These are phyloP conservation scores for Toxotes chatareus DNA, from an alignment of 2,113 vertebrate species.

Conservation along the genomic window DNA sequence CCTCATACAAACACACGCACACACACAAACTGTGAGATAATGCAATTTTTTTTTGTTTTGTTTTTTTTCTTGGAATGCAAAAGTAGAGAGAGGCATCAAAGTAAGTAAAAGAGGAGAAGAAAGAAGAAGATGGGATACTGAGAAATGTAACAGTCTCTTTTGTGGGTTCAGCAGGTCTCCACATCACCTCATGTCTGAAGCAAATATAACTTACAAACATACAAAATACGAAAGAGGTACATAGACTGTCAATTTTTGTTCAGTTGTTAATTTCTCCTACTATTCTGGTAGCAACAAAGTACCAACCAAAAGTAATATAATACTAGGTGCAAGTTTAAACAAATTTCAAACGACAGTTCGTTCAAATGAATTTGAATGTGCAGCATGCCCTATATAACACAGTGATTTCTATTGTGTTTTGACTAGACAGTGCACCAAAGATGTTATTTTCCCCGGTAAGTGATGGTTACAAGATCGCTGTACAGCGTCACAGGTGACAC, in stretches of 20 bases:
- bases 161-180: neutral
- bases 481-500: neutral
- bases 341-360: too few species aligned
- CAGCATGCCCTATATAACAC: too few species aligned
- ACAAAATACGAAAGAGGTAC: too few species aligned
- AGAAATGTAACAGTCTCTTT: neutral
- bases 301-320: too few species aligned
- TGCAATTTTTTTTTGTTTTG: too few species aligned
- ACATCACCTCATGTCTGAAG: neutral
- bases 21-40: too few species aligned
- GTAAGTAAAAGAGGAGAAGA: neutral
- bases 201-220: neutral
- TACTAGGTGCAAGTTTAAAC: too few species aligned
- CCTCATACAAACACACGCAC: too few species aligned
- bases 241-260: too few species aligned
- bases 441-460: slow-evolving; percentile 16
- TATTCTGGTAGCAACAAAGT: neutral
- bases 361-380: too few species aligned
- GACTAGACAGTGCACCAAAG: neutral
- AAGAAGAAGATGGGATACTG: too few species aligned
- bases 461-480: slow-evolving; percentile 3
- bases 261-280: neutral
- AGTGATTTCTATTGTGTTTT: neutral
- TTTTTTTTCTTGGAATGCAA: too few species aligned
- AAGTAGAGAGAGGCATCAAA: neutral